Percentiles rank a stretch among this genome's conserved stretches.
Conservation (phyloP, 2,113 vertebrate genomes). For the Catharus fuscescens region DNA sequence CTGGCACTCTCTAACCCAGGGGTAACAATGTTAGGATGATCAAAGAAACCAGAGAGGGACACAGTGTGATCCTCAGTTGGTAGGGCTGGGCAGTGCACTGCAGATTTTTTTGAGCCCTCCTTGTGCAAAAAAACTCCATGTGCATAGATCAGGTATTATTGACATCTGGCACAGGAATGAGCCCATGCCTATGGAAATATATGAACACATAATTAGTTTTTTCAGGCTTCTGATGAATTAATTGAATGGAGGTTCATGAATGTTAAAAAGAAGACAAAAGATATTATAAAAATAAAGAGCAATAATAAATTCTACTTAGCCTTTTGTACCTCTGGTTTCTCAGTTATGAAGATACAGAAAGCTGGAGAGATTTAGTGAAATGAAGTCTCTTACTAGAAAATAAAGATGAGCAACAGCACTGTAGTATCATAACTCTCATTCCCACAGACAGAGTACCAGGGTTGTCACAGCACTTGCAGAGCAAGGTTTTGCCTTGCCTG, state of each 20-base stretch:
- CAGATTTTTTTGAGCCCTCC: not conserved
- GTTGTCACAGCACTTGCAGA: not conserved
- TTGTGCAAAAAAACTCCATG: not conserved
- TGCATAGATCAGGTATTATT: not conserved
- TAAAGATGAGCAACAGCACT: not conserved
- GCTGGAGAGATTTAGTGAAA: conserved; percentile 38
- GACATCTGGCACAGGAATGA: not conserved
- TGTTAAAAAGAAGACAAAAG: conserved; percentile 32
- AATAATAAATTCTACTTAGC: conserved; percentile 32
- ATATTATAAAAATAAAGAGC: not conserved
- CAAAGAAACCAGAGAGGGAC: not conserved
- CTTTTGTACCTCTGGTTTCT: conserved; percentile 6
- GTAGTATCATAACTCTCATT: not conserved
- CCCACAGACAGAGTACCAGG: not conserved
- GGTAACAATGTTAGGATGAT: not conserved
- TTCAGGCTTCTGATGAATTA: conserved; percentile 24
- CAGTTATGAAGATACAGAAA: not conserved
- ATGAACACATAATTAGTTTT: conserved; percentile 12
- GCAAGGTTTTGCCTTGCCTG: not conserved
- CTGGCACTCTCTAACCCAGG: not conserved
- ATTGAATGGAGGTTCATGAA: conserved; percentile 23
- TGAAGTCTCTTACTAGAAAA: conserved; percentile 28
- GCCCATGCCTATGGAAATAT: not conserved
- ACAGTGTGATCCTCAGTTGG: not conserved
- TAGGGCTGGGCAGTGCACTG: not conserved